Base-by-base conservation (phyloP, 2,113 vertebrate species). In the Butastur rufipennis region DNA sequence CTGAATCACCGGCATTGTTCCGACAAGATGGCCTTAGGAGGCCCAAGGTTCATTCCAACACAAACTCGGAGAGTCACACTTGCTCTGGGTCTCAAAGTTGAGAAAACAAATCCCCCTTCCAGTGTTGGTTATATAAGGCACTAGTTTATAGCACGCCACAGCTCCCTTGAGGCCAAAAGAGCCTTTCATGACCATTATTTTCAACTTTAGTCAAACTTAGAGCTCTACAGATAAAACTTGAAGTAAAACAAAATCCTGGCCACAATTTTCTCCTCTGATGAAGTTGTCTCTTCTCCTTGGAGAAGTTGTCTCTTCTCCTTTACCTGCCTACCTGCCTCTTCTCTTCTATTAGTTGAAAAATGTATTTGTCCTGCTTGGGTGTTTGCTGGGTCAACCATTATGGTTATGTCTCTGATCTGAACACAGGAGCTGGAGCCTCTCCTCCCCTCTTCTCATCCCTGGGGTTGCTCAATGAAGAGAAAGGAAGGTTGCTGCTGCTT, bases 51-150 rank as follows among this genome's bases (percentile, higher is more conserved):
- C 83, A 65, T 26, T 82, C 80, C 88, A 90, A 94, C 68, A 91
- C 50, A 95, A 95, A 95, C 88, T 84, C 0, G 0, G 25, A 63
- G 43, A 93, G 50, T 84, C 47, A 78, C 47, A 78, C 63, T 93
- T 86, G 34, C 40, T 90, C 67, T 95, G 55, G 47, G 79, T 94
- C 88, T 88, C 83, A 81, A 71, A 88, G 62, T 77, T 92, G 84
- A 83, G 78, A 94, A 96, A 94, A 90, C 67, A 96, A 90, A 90
- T 70, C 36, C 71, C 36, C 0, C 5, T 93, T 94, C 77, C 56
- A 73, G 58, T 58, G 53, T 13, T 83, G 56, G 55, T 92, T 95
- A 71, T 88, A 55, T 56, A 86, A 27, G 43, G 52, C 47, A 74
- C 34, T 36, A 47, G 17, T 74, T 96, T 88, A 29, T 27, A 63